Base-by-base conservation (phyloP, 1,140 invertebrate genomes). In the Augochlora pura region DNA sequence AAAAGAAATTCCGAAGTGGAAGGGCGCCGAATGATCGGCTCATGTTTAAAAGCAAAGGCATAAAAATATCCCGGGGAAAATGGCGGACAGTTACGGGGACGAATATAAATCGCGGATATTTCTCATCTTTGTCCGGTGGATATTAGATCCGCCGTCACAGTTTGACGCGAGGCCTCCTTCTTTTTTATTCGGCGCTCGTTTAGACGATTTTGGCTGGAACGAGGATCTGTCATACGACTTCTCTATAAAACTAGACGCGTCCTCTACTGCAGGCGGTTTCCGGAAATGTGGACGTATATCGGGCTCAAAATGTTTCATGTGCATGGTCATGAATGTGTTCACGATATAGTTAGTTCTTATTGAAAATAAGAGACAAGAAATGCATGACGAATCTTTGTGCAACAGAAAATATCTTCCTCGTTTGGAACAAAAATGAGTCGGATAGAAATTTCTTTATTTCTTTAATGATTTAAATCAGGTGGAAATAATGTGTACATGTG, bases 31-130 rank as follows among this genome's bases (percentile, higher is more conserved):
- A 39, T 52, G 25, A 49, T 32, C 1, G 62, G n/a, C 67, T 60
- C 66, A 42, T 76, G 79, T 59, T 81, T 70, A 64, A 65, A 59
- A 60, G 52, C 71, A 38, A 25, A 49, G 32, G 25, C 63, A 57
- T 66, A 67, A 62, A 67, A 59, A 74, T 52, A 39, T 65, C 49
- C 49, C 4, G 23, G 38, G 5, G 23, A 73, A 59, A 73, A 79
- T 73, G 38, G 23, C 14, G 25, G 18, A 71, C 49, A 32, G 32
- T 60, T 18, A 9, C 6, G n/a, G 46, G 42, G 42, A 39, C 67
- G 68, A 72, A 78, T 72, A 71, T 32, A 72, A 63, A 52, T 64
- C 42, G 18, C 18, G 23, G 21, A 38, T 64, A 71, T 64, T n/a
- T 71, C 5, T 62, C 16, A 9, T 39, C 8, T 7, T 25, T 57